These are phyloP conservation scores for Tholera decimalis DNA, from an alignment of 2,888 invertebrate species.

Conservation along the genomic window DNA sequence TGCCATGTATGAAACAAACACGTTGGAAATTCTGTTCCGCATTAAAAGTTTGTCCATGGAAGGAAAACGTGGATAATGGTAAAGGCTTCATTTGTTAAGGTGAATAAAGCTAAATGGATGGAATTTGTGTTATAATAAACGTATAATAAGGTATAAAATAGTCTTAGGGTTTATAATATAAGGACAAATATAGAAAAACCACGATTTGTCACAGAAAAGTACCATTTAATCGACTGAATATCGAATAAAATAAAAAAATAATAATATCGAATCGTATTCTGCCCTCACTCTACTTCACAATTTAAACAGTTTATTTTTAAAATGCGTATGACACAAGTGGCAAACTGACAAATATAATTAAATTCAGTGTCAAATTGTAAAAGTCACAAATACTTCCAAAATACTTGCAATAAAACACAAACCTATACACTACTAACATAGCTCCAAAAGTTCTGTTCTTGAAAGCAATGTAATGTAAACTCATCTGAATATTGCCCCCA, in stretches of 20 bases:
- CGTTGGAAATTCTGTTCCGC: conserved; percentile 78
- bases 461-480: neutral
- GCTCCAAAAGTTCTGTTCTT: neutral
- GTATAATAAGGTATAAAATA: neutral
- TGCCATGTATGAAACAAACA: conserved; percentile 78
- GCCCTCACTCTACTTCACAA: too few species aligned
- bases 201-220: neutral
- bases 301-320: too few species aligned
- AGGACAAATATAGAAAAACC: neutral
- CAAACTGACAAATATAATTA: too few species aligned
- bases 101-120: conserved; percentile 15
- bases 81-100: conserved; percentile 53
- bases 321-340: too few species aligned
- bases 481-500: neutral
- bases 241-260: too few species aligned
- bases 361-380: too few species aligned
- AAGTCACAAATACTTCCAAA: too few species aligned
- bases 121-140: conserved; percentile 24
- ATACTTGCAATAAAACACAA: too few species aligned
- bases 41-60: conserved; percentile 72
- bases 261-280: too few species aligned
- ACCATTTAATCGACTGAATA: too few species aligned
- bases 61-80: conserved; percentile 68
- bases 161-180: neutral
- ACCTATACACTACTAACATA: neutral